Base-by-base conservation (phyloP, 2,797 vertebrate species). In the Muscicapa comitata region DNA sequence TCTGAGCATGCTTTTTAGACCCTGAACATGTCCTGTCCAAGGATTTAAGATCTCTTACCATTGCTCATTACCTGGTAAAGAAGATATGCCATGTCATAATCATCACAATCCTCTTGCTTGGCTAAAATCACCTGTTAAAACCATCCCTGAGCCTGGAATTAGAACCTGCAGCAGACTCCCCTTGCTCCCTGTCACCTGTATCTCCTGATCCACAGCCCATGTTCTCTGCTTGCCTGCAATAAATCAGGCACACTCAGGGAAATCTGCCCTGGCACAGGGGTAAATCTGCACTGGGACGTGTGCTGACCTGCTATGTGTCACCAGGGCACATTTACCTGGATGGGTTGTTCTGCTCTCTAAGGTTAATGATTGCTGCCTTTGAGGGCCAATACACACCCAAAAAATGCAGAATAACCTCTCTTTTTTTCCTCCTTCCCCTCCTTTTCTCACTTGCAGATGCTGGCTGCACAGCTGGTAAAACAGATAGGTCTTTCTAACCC, bases 401-500 rank as follows among this genome's bases (percentile, higher is more conserved):
- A 16, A 74, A 86, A 83, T 42, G 31, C 25, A 47, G 43, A 77
- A 92, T 55, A 70, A 72, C 48, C 33, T 80, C 89, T 82, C 21
- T 53, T 61, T 83, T 83, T 83, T 45, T 7, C 31, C n/a, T 55
- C 67, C 85, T 82, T 33, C 83, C 48, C 15, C 51, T 76, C 14
- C 17, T 71, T 92, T 88, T 84, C 85, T 89, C 92, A 16, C 50
- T 94, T 58, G 24, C 82, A 40, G 86, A 95, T 86, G 90, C 86
- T 57, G 91, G 62, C 82, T 79, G 94, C 94, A 96, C 97, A 97
- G 96, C 97, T 98, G 97, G 96, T 93, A 97, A 90, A 95, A 93
- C 48, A 98, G 97, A 98, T 97, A 98, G 96, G 95, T 95, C 96
- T 97, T 97, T 95, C 95, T 92, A 97, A 97, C 88, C 65, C 96